Evolutionary conservation across 2,113 vertebrate genomes (phyloP), one percentile per base, ranked within the genome.

Genomic region (Crypturellus undulatus): DNA sequence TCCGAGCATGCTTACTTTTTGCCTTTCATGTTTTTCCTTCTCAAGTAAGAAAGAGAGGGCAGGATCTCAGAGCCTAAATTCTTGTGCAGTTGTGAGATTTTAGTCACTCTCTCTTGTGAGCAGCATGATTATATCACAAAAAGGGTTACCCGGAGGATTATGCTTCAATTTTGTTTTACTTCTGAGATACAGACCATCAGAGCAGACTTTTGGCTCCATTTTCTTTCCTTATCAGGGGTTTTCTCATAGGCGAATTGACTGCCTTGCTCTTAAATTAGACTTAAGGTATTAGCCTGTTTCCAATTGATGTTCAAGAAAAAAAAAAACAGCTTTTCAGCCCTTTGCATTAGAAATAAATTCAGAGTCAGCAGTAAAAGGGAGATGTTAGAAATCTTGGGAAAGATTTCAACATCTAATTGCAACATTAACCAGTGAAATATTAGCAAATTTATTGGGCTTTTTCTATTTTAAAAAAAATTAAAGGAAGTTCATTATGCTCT

Each of bases 401-500:
- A 95, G 51, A 94, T 77, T 69, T 84, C 54, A 51, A 68, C 59
- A 87, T 47, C 36, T 95, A 96, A 95, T 94, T 96, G 90, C 89
- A 84, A 60, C 77, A 86, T 90, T 94, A 96, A 36, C 47, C 43
- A 30, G 72, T 93, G 93, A 97, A 97, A 95, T 95, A 95, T 96
- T 96, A 93, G 79, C 77, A 90, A 92, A 93, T 96, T 90, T 97
- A 96, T 93, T 79, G 71, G 52, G 28, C 9, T 81, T 93, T 87
- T 84, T 85, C 81, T 77, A 26, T 68, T 82, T 54, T 20, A 89
- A 49, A 87, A 93, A 93, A 93, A 78, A 20, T 8, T 75, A 85
- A 96, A 94, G 84, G 42, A 85, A 96, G 90, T 96, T 97, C 94
- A 97, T 97, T 96, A 96, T 82, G 90, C 79, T 84, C 70, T 12